Base-by-base conservation (phyloP, 2,797 vertebrate genomes). In the Clangula hyemalis region DNA sequence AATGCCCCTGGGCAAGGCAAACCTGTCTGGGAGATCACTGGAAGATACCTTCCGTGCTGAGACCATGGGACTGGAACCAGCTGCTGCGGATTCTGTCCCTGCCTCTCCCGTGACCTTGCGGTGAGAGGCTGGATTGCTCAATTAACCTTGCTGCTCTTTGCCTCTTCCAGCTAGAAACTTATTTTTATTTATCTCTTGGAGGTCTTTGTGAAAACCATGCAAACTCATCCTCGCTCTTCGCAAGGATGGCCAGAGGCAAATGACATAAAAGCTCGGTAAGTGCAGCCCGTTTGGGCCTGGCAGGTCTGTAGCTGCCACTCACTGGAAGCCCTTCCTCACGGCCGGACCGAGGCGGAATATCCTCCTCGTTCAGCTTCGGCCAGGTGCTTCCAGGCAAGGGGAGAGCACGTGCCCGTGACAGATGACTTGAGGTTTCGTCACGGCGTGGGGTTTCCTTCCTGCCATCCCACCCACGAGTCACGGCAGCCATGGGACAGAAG, bases 181-280 rank as follows among this genome's bases (percentile, higher is more conserved):
- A 25, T 47, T 76, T 91, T 81, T 68, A 28, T 93, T 93, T 90
- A 34, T 71, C 47, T 73, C 68, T 64, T 82, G 49, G 78, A 92
- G 71, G 76, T 79, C 66, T 91, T 25, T 92, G 25, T 90, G 13
- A 85, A 89, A 94, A 77, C 30, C 65, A 73, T 16, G 22, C 56
- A 43, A 12, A 43, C 21, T 88, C 79, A 57, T 56, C 53, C 22
- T 78, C 41, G 24, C 47, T 76, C 75, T 53, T 85, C 19, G 72
- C 65, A 62, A 38, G 87, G 75, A 68, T 53, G 53, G 53, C 88
- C 77, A 66, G 76, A 95, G 87, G 66, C 73, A 88, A 77, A 70
- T 43, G 17, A 32, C 39, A 36, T 6, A 39, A 90, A 75, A 94
- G 64, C 89, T 88, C 41, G 0, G 0, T 77, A 51, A 93, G 13